A percentile compares a stretch with the other conserved stretches of the same genome.
phyloP scores from a whole-genome alignment of 2,888 invertebrate species.

The Acrobasis suavella region DNA sequence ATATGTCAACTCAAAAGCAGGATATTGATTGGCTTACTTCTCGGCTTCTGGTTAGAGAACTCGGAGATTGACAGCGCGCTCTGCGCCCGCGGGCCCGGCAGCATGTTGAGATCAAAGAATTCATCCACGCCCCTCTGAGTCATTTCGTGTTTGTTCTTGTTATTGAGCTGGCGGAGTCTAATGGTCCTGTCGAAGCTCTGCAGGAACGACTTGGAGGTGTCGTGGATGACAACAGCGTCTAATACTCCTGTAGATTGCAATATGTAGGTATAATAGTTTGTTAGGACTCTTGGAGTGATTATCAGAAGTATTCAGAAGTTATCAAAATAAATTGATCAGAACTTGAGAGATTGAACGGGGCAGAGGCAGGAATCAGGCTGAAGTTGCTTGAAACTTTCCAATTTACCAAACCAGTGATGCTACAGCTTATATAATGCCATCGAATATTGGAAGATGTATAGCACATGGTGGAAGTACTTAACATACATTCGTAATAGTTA shows the following conservation, averaged over 20 bases:
- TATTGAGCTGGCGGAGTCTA: constrained; percentile 67
- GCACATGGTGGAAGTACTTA: no score
- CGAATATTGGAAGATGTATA: no score
- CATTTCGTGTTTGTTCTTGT: constrained; percentile 56
- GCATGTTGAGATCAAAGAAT: constrained; percentile 71
- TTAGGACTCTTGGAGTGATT: not conserved
- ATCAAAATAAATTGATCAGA: no score
- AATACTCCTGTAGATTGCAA: constrained; percentile 73
- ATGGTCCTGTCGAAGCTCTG: constrained; percentile 84
- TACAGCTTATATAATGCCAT: no score
- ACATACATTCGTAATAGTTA: no score
- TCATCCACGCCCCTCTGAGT: constrained; percentile 59
- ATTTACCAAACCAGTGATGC: no score
- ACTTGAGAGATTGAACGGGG: no score
- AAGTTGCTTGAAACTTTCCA: no score
- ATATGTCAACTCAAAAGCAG: no score
- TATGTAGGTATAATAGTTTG: not conserved
- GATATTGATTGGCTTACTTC: constrained; percentile 40
- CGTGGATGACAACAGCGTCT: constrained; percentile 83
- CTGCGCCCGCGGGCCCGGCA: constrained; percentile 56
- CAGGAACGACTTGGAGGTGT: constrained; percentile 83
- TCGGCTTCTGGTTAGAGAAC: constrained; percentile 53
- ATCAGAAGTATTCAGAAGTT: no score
- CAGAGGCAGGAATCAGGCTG: no score
- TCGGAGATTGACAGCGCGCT: constrained; percentile 61